Evolutionary conservation across 2,113 vertebrate species (phyloP).

Genomic region (Colinus virginianus): DNA sequence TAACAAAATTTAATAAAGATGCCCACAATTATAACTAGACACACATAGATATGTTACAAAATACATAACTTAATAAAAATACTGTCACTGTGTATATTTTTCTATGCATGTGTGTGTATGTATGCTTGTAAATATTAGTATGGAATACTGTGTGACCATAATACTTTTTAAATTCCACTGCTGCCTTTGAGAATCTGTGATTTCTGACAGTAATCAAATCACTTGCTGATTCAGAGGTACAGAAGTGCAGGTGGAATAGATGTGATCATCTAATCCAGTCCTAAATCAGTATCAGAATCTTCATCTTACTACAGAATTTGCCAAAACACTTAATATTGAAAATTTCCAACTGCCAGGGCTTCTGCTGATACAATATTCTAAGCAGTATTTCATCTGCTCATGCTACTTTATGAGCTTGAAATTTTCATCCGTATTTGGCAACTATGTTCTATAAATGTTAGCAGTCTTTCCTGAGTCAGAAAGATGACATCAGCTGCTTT

Average conservation of each 20-base stretch:
- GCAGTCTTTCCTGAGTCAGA: not conserved
- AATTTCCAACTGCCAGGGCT: not conserved
- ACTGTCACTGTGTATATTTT: not conserved
- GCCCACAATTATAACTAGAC: not conserved
- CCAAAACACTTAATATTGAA: not conserved
- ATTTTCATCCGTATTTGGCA: not conserved
- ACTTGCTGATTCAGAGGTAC: not conserved
- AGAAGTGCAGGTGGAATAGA: not conserved
- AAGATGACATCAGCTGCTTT: not conserved
- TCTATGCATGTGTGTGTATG: not conserved
- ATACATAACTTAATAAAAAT: not conserved
- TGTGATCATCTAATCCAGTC: not conserved
- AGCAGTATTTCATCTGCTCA: not conserved
- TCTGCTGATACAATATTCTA: not conserved
- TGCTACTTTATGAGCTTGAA: not conserved
- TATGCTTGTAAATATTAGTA: not conserved
- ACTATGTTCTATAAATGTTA: slow-evolving; percentile 16
- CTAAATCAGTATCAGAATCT: not conserved
- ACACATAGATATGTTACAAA: not conserved
- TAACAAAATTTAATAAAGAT: not conserved
- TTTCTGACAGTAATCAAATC: not conserved
- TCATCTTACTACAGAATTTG: not conserved
- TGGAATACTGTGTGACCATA: not conserved
- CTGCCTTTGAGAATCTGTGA: not conserved
- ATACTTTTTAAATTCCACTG: not conserved